Evolutionary conservation across 2,797 vertebrate species (phyloP).

Genomic region (Amazona ochrocephala): DNA sequence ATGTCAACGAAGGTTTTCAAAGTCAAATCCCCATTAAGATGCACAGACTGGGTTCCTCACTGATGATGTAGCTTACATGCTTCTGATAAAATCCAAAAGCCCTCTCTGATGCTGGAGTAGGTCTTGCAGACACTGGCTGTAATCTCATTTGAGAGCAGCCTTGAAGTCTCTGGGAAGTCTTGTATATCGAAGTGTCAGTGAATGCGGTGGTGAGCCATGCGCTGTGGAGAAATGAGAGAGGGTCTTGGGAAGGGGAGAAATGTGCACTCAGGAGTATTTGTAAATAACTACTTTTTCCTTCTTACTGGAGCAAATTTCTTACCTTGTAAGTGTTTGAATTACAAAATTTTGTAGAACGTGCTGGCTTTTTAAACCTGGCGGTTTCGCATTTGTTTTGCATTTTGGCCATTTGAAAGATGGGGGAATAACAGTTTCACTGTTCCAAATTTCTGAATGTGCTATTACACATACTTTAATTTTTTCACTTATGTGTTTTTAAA

Average conservation of each 20-base stretch:
- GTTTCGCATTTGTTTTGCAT: not conserved
- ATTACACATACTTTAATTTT: not conserved
- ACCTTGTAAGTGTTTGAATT: conserved; percentile 32
- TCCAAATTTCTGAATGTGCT: not conserved
- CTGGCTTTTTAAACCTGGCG: not conserved
- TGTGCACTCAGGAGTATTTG: not conserved
- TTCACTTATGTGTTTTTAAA: not conserved
- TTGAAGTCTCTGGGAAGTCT: not conserved
- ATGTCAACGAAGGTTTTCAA: not conserved
- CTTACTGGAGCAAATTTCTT: not conserved
- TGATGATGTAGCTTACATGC: conserved; percentile 11
- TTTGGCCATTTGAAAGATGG: not conserved
- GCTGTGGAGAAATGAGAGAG: not conserved
- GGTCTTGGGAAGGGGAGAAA: not conserved
- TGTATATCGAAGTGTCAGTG: not conserved
- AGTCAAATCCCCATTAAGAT: conserved; percentile 37
- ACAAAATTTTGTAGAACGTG: not conserved
- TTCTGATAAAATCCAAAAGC: conserved; percentile 51
- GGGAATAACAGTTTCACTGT: not conserved
- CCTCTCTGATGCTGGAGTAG: not conserved
- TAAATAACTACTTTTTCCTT: conserved; percentile 8
- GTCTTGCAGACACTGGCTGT: not conserved
- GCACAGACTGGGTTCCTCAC: conserved; percentile 40
- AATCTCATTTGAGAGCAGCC: not conserved
- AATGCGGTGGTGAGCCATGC: not conserved